Evolutionary conservation across 2,113 vertebrate species (phyloP), one percentile per base, ranked within the genome.

Genomic region (Bubo blakistoni): DNA sequence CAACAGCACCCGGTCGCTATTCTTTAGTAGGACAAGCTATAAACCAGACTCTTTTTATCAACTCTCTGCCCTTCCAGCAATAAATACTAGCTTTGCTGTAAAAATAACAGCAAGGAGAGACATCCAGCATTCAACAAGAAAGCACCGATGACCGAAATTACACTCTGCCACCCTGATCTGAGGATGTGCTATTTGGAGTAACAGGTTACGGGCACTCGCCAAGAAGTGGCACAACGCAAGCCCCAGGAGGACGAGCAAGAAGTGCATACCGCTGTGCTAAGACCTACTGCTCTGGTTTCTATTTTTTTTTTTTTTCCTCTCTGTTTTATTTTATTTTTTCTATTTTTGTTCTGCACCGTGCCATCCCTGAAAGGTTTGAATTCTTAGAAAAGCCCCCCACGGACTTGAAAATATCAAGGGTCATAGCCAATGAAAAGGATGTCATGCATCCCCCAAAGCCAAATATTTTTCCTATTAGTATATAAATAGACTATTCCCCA

Each of bases 401-500:
- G 8, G 70, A 66, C 66, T 16, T 79, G 78, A 44, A 94, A 97
- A 96, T 93, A 95, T 73, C 92, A 91, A 88, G 81, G 96, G 90
- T 96, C 93, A 96, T 2, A 82, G 71, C 18, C 92, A 85, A 58
- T 3, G 66, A 66, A 79, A 79, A 91, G 77, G 73, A 92, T 71
- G 88, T 59, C 88, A 42, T 30, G 74, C 51, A 40, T 47, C 34
- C 79, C 69, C 46, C 86, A 93, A 92, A 92, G 95, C 73, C 91
- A 89, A 97, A 59, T 88, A 67, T 38, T 84, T 78, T 59, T 79
- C 72, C 88, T 67, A 7, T 85, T 80, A 38, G 66, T 14, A 6
- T 63, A 83, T 67, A 82, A 90, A 90, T 27, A 62, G 20, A 44
- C 9, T 20, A 44, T 59, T 92, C 77, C 52, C 82, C 67, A 44